A percentile compares a stretch with the other conserved stretches of the same genome.
phyloP scores from a whole-genome alignment of 2,113 vertebrate species.

The Mustela lutreola region DNA sequence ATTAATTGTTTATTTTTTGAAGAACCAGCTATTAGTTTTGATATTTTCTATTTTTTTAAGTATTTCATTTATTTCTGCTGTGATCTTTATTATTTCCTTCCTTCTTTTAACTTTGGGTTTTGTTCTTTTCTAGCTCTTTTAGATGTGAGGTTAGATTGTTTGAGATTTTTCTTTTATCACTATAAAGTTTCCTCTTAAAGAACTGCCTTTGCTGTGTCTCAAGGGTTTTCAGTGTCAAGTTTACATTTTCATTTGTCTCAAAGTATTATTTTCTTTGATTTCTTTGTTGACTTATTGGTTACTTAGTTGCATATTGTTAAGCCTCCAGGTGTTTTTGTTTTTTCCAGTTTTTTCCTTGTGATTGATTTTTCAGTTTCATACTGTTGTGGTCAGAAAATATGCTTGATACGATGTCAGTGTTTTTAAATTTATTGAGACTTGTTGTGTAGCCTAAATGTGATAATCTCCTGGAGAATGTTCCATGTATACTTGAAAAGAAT shows the following conservation, averaged over 20 bases:
- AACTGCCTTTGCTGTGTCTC: not conserved
- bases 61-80: not conserved
- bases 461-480: not conserved
- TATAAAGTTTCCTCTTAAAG: not conserved
- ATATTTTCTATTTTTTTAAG: not conserved
- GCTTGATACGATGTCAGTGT: not conserved
- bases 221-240: not conserved
- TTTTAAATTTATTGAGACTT: not conserved
- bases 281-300: not conserved
- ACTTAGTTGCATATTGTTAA: not conserved
- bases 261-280: not conserved
- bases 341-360: not conserved
- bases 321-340: not conserved
- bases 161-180: not conserved
- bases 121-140: not conserved
- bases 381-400: not conserved
- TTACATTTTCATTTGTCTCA: not conserved
- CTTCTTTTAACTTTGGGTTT: not conserved
- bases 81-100: not conserved
- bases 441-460: not conserved
- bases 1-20: not conserved
- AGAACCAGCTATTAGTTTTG: not conserved
- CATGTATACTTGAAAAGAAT: not conserved
- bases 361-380: not conserved
- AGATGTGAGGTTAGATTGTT: not conserved